Base-by-base conservation (phyloP, 2,888 invertebrate genomes). In the Ormyrus thymus region DNA sequence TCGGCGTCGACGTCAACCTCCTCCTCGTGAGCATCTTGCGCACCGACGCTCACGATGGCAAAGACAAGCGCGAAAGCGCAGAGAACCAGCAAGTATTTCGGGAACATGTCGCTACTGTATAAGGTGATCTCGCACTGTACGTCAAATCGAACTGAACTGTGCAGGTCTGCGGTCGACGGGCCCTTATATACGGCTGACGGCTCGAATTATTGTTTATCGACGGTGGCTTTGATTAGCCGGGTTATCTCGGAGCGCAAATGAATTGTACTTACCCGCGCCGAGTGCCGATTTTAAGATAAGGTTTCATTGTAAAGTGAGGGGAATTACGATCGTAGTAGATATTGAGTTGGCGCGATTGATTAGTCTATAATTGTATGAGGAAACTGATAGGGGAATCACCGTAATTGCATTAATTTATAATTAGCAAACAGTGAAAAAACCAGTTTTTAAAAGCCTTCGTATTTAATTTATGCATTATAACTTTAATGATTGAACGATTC, bases 41-140 rank as follows among this genome's bases (percentile, higher is more conserved):
- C 48, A n/a, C 55, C 56, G 45, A 11, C 43, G n/a, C 61, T 46
- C 0, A n/a, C 73, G 7, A 73, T 15, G 29, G 50, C 48, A 6
- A 48, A 55, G 6, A 73, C 48, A 1, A 73, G 10, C 15, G 15
- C 9, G 4, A 73, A 55, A 5, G 43, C 11, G 56, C 13, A 64
- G 10, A 73, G 50, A 2, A 48, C 29, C 7, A 73, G 56, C 13
- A 73, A 65, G 29, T 73, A 53, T n/a, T 64, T 64, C n/a, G 73
- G 64, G 48, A 73, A 73, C 73, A 73, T 72, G 29, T 45, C 62
- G 6, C n/a, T 48, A 8, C 48, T 56, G 15, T n/a, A 29, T 7
- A 10, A 53, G 13, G 8, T 45, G 55, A 5, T 29, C 55, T 29
- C 55, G 29, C 45, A 68, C 43, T 11, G 10, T 51, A 13, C 29